Evolutionary conservation across 2,888 invertebrate genomes (phyloP).

Genomic region (Chaetogeoica ovagalla): DNA sequence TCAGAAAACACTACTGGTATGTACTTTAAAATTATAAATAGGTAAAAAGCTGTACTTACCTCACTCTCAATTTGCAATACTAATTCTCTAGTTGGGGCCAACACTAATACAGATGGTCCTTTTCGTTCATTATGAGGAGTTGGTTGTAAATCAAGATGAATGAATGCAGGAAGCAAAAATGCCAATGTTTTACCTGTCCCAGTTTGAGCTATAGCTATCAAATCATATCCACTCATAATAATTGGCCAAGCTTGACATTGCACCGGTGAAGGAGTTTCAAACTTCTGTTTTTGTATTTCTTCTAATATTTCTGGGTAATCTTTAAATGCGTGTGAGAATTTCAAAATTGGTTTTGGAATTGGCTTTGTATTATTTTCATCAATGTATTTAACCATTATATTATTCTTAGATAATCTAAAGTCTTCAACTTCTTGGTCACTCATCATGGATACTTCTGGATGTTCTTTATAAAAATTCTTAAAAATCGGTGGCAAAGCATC

Average conservation of each 20-base stretch:
- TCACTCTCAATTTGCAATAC: conserved; percentile 92
- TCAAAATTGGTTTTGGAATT: conserved; percentile 77
- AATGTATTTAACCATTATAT: conserved; percentile 70
- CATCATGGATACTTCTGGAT: conserved; percentile 71
- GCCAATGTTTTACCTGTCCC: conserved; percentile 92
- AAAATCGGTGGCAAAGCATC: conserved; percentile 68
- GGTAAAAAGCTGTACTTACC: conserved; percentile 75
- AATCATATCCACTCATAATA: conserved; percentile 82
- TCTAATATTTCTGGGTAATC: conserved; percentile 80
- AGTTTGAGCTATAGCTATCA: conserved; percentile 96
- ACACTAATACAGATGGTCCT: conserved; percentile 83
- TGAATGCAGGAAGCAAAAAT: conserved; percentile 86
- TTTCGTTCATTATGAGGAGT: conserved; percentile 71
- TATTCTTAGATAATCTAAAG: conserved; percentile 67
- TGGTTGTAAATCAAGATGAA: conserved; percentile 87
- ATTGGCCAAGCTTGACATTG: conserved; percentile 95
- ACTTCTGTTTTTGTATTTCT: conserved; percentile 80
- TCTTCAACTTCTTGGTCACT: conserved; percentile 65
- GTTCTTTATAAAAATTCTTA: conserved; percentile 84
- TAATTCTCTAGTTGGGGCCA: conserved; percentile 91
- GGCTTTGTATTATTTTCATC: conserved; percentile 56
- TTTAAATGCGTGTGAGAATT: conserved; percentile 72
- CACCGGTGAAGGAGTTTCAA: conserved; percentile 84
- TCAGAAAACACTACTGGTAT: conserved; percentile 63
- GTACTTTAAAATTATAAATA: conserved; percentile 64